A percentile compares a stretch with the other conserved stretches of the same genome.
phyloP scores from a whole-genome alignment of 2,888 invertebrate genomes.

The Elysia crispata region DNA sequence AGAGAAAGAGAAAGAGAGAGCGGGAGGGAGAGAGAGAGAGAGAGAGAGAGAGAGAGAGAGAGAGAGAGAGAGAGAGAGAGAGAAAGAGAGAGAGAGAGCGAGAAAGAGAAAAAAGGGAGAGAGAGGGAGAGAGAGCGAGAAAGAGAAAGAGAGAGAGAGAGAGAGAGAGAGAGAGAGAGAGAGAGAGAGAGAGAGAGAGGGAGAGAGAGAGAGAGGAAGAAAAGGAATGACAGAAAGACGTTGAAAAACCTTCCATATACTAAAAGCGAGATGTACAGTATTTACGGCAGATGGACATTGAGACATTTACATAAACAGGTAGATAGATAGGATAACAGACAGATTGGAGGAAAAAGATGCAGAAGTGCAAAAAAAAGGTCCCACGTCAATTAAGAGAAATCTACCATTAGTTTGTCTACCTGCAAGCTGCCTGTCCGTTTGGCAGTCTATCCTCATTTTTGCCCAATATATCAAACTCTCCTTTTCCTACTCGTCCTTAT shows the following conservation, averaged over 20 bases:
- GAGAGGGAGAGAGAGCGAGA: too few species aligned
- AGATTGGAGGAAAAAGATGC: background rate
- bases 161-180: background rate
- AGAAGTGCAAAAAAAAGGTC: background rate
- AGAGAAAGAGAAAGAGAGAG: too few species aligned
- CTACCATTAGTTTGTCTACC: too few species aligned
- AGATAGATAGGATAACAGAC: background rate
- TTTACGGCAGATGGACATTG: background rate
- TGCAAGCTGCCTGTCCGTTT: too few species aligned
- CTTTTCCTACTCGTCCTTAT: too few species aligned
- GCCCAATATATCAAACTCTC: too few species aligned
- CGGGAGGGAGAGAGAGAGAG: too few species aligned
- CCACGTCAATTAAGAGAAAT: too few species aligned
- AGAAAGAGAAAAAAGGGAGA: too few species aligned
- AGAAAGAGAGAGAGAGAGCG: background rate
- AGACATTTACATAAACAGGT: background rate
- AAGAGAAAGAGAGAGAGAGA: background rate
- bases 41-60: too few species aligned
- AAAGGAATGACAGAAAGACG: background rate
- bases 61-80: background rate
- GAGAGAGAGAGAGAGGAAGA: background rate
- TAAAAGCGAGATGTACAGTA: background rate
- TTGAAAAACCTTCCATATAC: too few species aligned
- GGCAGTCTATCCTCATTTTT: too few species aligned
- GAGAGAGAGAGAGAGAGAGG: background rate